Conservation (phyloP, 2,888 invertebrate genomes). For the Rhynchonema sp. region DNA sequence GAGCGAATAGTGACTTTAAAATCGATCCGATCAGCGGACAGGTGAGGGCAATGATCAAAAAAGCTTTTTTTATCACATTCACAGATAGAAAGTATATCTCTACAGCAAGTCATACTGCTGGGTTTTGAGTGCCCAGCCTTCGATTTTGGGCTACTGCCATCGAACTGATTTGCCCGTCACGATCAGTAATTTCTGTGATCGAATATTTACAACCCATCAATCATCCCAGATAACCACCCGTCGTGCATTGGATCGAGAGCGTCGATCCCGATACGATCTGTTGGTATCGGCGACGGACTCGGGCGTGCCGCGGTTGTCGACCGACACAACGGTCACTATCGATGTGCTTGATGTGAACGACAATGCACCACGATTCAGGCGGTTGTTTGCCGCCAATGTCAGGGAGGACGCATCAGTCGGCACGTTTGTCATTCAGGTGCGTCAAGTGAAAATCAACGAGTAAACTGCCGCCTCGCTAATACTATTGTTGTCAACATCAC, state of each 20-base stretch:
- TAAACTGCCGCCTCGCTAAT: no score
- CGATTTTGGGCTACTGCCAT: no score
- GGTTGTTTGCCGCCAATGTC: constrained; percentile 44
- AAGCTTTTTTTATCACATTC: no score
- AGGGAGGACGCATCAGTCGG: constrained; percentile 59
- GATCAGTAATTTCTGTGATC: no score
- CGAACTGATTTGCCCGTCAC: no score
- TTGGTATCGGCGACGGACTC: constrained; percentile 62
- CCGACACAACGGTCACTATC: constrained; percentile 55
- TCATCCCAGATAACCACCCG: no score
- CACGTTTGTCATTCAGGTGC: constrained; percentile 51
- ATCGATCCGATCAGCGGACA: constrained; percentile 68
- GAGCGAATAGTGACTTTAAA: constrained; percentile 52
- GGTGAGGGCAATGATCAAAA: no score
- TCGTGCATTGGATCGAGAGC: constrained; percentile 62
- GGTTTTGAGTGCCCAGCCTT: no score
- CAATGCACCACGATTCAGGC: constrained; percentile 57
- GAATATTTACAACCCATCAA: no score
- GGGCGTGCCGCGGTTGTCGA: constrained; percentile 39
- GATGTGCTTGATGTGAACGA: constrained; percentile 80
- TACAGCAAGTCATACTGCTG: no score
- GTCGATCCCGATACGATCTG: constrained; percentile 66
- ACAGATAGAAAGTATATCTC: no score
- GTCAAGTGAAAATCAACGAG: constrained; percentile 22
- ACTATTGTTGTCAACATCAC: no score